Evolutionary conservation across 2,888 invertebrate species (phyloP), one percentile per base, ranked within the genome.

Genomic region (Lasioglossum pauxillum): DNA sequence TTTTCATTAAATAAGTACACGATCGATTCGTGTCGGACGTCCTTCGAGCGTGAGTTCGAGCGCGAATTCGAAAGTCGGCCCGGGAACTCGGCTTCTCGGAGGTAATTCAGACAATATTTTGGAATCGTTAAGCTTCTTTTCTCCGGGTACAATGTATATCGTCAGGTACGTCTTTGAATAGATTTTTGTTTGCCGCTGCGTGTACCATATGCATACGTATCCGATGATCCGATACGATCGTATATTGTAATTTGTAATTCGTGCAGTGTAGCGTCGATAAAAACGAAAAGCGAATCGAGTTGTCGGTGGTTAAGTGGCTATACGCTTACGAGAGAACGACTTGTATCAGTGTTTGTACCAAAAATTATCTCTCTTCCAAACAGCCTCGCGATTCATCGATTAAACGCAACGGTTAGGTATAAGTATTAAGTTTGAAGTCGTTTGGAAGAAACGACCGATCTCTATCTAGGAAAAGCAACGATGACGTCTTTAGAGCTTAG

Each of bases 151-250:
- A 74, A 76, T 12, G 38, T 74, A 57, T 49, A 35, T 77, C 49
- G 49, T 82, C 84, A 84, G 89, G 83, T 89, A 88, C 84, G 74
- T 80, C 57, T 88, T 77, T 77, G 79, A 77, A 69, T 76, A 71
- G 46, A 76, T 73, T 35, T 84, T 23, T 41, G 38, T 64, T 35
- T 16, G 19, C 35, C 35, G 7, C 69, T 23, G 19, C 35, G 64
- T 74, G 78, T 78, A 83, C 78, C 76, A 75, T 19, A 46, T 64
- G 19, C 41, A 10, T 64, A 64, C 35, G 31, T 53, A 16, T 53
- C 53, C 35, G 71, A 53, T 53, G n/a, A 57, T 57, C n/a, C 57
- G 57, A 57, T 57, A n/a, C 57, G 57, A 12, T 1, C n/a, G 57
- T 57, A 57, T n/a, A 57, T 57, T 12, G 12, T 57, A n/a, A 57